These are phyloP conservation scores for Panonychus citri DNA, from an alignment of 1,140 invertebrate species.

Conservation along the genomic window DNA sequence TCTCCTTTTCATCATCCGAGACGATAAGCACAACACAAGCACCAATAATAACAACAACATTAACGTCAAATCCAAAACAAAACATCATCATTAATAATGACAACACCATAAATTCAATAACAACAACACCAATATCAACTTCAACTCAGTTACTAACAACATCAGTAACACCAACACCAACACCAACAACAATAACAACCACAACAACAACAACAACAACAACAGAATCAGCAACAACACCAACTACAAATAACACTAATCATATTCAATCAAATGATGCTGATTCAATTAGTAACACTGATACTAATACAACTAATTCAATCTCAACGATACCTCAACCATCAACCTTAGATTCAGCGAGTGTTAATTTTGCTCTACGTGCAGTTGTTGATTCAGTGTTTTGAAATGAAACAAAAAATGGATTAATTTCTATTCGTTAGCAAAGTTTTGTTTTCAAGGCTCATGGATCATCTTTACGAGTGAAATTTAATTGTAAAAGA, in stretches of 20 bases:
- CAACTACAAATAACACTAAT: too few species aligned
- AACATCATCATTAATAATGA: too few species aligned
- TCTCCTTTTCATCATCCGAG: neutral
- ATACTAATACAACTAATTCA: neutral
- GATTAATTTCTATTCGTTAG: neutral
- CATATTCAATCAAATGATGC: conserved; percentile 11
- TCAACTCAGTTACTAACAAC: neutral
- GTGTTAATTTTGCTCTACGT: conserved; percentile 13
- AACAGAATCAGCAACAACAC: conserved; percentile 1
- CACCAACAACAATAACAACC: too few species aligned
- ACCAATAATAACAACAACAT: too few species aligned
- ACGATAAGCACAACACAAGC: neutral
- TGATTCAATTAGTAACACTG: neutral
- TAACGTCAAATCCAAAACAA: too few species aligned
- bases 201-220: neutral
- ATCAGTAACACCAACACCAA: too few species aligned
- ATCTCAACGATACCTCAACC: conserved; percentile 15
- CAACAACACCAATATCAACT: conserved; percentile 1
- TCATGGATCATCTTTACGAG: neutral
- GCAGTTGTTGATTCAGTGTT: neutral
- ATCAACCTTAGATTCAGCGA: conserved; percentile 24
- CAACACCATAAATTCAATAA: neutral
- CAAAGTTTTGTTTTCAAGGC: neutral
- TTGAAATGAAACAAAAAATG: neutral
- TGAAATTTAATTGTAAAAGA: too few species aligned